Evolutionary conservation across 2,113 vertebrate species (phyloP).

Genomic region (Ammodytes dubius): DNA sequence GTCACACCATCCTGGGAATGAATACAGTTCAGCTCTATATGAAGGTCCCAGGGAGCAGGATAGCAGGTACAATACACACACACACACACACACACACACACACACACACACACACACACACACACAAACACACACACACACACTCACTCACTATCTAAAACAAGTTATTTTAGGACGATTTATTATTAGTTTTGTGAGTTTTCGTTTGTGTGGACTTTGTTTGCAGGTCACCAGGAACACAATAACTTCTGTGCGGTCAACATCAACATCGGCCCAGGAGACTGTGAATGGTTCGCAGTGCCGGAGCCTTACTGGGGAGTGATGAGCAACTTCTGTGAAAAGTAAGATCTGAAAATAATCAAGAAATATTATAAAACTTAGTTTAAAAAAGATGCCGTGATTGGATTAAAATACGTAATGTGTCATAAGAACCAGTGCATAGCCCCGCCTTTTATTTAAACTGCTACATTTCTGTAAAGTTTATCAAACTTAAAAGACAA

Average conservation of each 20-base stretch:
- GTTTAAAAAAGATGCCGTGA: no score
- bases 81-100: not conserved
- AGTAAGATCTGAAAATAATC: slow-evolving; percentile 82
- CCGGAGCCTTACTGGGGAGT: slow-evolving; percentile 98
- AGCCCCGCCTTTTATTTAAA: no score
- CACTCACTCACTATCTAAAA: not conserved
- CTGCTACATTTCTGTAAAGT: no score
- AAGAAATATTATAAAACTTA: no score
- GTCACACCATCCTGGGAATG: slow-evolving; percentile 98
- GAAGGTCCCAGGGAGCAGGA: slow-evolving; percentile 98
- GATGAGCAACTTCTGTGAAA: slow-evolving; percentile 99
- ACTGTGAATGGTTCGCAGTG: slow-evolving; percentile 99
- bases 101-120: not conserved
- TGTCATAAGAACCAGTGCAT: no score
- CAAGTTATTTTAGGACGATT: no score
- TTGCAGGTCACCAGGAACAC: slow-evolving; percentile 97
- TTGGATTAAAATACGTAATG: no score
- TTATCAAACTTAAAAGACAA: no score
- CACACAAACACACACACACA: not conserved
- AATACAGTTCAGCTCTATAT: slow-evolving; percentile 98
- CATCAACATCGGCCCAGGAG: slow-evolving; percentile 98
- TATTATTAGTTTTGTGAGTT: no score
- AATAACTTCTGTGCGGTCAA: slow-evolving; percentile 99
- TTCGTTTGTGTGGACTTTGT: not conserved
- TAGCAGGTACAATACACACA: slow-evolving; percentile 85